These are phyloP conservation scores for Drosophila azteca DNA, from an alignment of 1,140 invertebrate species.

Conservation along the genomic window DNA sequence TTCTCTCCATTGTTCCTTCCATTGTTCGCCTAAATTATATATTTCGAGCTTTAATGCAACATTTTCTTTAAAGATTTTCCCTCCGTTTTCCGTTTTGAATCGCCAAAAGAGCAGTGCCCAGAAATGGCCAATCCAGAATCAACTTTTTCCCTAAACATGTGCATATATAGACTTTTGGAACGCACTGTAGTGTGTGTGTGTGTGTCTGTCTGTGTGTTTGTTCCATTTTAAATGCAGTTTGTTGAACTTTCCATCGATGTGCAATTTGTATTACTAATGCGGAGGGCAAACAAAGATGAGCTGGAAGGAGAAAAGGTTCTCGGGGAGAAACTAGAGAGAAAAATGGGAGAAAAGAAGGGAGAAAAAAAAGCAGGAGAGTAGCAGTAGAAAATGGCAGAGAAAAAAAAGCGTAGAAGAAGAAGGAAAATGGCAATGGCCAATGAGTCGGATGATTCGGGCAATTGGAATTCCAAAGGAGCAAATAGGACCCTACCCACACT, in stretches of 20 bases:
- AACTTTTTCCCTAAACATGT: too few relatives aligned
- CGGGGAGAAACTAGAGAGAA: constrained; percentile 9
- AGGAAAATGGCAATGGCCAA: constrained; percentile 47
- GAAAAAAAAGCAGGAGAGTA: constrained; percentile 1
- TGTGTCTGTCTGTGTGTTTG: constrained; percentile 30
- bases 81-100: too few relatives aligned
- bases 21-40: not conserved
- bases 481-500: not conserved
- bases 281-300: constrained; percentile 56
- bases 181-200: too few relatives aligned
- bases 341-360: constrained; percentile 23
- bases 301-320: constrained; percentile 13
- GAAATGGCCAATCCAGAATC: too few relatives aligned
- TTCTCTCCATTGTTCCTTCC: too few relatives aligned
- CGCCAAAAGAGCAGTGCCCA: too few relatives aligned
- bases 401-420: not conserved
- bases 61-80: too few relatives aligned
- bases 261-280: constrained; percentile 72
- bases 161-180: too few relatives aligned
- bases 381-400: constrained; percentile 1
- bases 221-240: constrained; percentile 72
- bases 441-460: constrained; percentile 76
- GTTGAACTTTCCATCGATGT: constrained; percentile 57
- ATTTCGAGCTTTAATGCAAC: too few relatives aligned
- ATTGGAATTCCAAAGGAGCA: constrained; percentile 59